These are phyloP conservation scores for Danaus plexippus DNA, from an alignment of 1,140 invertebrate species.

Conservation along the genomic window DNA sequence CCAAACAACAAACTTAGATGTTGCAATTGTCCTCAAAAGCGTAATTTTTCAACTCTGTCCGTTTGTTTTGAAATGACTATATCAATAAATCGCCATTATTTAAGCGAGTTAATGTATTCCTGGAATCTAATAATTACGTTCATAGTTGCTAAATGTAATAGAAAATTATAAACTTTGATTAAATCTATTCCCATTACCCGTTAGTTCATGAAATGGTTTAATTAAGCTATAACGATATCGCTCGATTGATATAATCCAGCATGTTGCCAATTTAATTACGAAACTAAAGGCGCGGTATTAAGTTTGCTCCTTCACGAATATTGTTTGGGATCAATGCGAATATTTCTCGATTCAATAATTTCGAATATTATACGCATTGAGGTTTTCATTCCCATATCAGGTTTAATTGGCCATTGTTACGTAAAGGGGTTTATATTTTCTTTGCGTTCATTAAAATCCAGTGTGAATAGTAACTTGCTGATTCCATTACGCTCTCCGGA, in stretches of 20 bases:
- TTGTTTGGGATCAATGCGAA: constrained; percentile 8
- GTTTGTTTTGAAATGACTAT: constrained; percentile 24
- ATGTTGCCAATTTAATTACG: constrained; percentile 16
- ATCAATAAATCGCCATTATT: constrained; percentile 20
- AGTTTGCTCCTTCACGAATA: constrained; percentile 8
- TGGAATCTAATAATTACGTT: constrained; percentile 11
- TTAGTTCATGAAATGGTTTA: too few relatives aligned
- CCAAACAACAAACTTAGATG: constrained; percentile 1
- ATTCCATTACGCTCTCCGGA: too few relatives aligned
- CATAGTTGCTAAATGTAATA: constrained; percentile 1
- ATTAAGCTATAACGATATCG: constrained; percentile 4
- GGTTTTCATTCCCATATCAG: constrained; percentile 1
- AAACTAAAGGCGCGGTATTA: constrained; percentile 12
- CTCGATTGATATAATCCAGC: constrained; percentile 16
- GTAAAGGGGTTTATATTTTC: too few relatives aligned
- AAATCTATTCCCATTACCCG: neutral
- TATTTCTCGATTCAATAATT: constrained; percentile 1
- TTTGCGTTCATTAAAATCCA: too few relatives aligned
- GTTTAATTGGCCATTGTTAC: constrained; percentile 2
- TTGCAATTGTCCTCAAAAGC: constrained; percentile 27
- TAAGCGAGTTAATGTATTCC: constrained; percentile 4
- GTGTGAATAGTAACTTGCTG: too few relatives aligned
- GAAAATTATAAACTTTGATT: constrained; percentile 7
- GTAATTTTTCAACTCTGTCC: constrained; percentile 30
- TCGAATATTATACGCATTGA: constrained; percentile 5